Base-by-base conservation (phyloP, 1,140 invertebrate genomes). In the Papilio aristodemus region DNA sequence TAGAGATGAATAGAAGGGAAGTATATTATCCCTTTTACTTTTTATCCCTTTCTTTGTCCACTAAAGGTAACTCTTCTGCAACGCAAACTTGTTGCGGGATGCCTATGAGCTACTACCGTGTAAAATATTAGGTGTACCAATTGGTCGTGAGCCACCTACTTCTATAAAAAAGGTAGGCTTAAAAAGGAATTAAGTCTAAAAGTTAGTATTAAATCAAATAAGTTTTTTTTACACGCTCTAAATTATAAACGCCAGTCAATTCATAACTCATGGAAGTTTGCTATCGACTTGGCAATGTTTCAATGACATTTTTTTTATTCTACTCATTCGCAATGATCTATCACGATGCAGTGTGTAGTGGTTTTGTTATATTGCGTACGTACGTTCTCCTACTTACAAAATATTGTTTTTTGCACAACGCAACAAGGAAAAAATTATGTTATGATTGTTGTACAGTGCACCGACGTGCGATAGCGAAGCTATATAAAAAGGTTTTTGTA, bases 401-500 rank as follows among this genome's bases (percentile, higher is more conserved):
- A 62, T 37, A 62, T 62, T n/a, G n/a, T n/a, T 37, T 62, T 62
- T 62, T 62, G 58, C 36, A 39, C 59, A 62, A 62, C 14, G 9
- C 14, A 37, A 36, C 27, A 32, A 32, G 27, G 6, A 32, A 60
- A 38, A 36, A 62, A 14, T 11, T 19, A 14, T 32, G n/a, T 62
- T 39, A 62, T n/a, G 17, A 10, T 36, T 62, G 14, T 38, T 17
- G 32, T 11, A 36, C 17, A 62, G 59, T 13, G 14, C 6, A 32
- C 2, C 6, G 27, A 36, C 1, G n/a, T 37, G 36, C 59, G 36
- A 38, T 37, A 36, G 27, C 38, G 17, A 13, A 25, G 46, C 46
- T 54, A 54, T 22, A 9, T 17, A 46, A 9, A 19, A 8, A 2
- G 0, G 10, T 43, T 17, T 17, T 6, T 43, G 17, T 41, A 14